Base-by-base conservation (phyloP, 1,140 invertebrate genomes). In the Laupala kohalensis region DNA sequence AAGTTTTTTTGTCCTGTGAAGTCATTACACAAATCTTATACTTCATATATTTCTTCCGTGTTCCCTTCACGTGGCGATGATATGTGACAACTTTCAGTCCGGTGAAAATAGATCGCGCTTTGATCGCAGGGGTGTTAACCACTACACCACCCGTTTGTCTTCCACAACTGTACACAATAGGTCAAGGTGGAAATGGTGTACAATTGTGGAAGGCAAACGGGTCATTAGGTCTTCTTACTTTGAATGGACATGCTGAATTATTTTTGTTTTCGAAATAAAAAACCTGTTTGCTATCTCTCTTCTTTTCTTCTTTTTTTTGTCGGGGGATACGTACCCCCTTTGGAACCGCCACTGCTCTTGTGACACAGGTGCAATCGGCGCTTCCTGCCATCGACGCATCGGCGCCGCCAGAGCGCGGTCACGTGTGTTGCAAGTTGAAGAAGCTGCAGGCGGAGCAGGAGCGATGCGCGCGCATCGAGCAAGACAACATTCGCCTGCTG, bases 371-470 rank as follows among this genome's bases (percentile, higher is more conserved):
- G 13, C 74, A 79, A 72, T 81, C 80, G 6, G 86, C 86, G 0
- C 74, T 82, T 13, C 84, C 86, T 0, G 83, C 81, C 3, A 83
- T 88, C n/a, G 86, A 88, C 76, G 81, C 79, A 23, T 74, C 78
- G 0, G 76, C 82, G 4, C 86, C 86, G 19, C 72, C 80, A 0
- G 72, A 77, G 29, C 77, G 84, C 25, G 79, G 80, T 29, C 86
- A 88, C 76, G 85, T 88, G 0, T 76, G 77, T 1, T 74, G 81
- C 25, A 87, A 87, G 77, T 75, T 84, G 28, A 87, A 87, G 77
- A 84, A 84, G 76, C 75, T 80, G 24, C 85, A 86, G 76, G 81
- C 80, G n/a, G 86, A 88, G 77, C 74, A 76, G 5, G 86, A 88
- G 75, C 77, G 86, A 19, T 79, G 77, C 67, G 72, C 77, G 64